A percentile compares a stretch with the other conserved stretches of the same genome.
These are phyloP conservation scores for Dilophus febrilis DNA, from an alignment of 2,888 invertebrate genomes.

Conservation along the genomic window DNA sequence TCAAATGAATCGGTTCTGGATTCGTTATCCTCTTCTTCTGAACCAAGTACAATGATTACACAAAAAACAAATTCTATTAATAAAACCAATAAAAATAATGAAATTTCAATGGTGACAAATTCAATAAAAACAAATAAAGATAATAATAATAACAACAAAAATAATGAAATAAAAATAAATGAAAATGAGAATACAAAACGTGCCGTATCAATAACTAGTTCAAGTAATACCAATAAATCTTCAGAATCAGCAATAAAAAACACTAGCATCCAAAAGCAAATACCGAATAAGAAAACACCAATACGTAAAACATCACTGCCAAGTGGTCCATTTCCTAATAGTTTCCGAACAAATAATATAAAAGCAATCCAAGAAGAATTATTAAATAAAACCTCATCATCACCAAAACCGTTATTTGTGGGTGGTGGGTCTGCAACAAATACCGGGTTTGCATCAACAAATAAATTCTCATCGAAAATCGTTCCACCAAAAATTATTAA, in stretches of 20 bases:
- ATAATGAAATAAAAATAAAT: too few relatives aligned
- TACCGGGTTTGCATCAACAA: constrained; percentile 2
- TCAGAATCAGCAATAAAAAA: constrained; percentile 19
- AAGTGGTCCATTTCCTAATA: constrained; percentile 16
- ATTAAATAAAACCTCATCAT: constrained; percentile 14
- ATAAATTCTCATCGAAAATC: constrained; percentile 15
- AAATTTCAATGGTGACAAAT: too few relatives aligned
- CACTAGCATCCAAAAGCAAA: constrained; percentile 4
- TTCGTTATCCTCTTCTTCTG: too few relatives aligned
- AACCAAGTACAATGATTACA: too few relatives aligned
- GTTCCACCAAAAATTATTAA: constrained; percentile 14
- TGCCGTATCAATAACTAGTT: background rate
- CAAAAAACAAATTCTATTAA: too few relatives aligned
- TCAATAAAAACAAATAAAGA: too few relatives aligned
- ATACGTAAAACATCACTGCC: constrained; percentile 27
- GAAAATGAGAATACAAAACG: background rate
- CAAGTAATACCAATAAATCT: constrained; percentile 17
- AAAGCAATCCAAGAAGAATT: constrained; percentile 25
- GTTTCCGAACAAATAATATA: constrained; percentile 19
- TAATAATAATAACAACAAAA: too few relatives aligned
- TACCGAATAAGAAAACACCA: constrained; percentile 12
- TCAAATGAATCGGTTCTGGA: too few relatives aligned
- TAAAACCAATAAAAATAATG: too few relatives aligned
- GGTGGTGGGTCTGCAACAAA: constrained; percentile 5
- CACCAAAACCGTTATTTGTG: background rate